Evolutionary conservation across 2,797 vertebrate genomes (phyloP).

Genomic region (Gymnothorax javanicus): DNA sequence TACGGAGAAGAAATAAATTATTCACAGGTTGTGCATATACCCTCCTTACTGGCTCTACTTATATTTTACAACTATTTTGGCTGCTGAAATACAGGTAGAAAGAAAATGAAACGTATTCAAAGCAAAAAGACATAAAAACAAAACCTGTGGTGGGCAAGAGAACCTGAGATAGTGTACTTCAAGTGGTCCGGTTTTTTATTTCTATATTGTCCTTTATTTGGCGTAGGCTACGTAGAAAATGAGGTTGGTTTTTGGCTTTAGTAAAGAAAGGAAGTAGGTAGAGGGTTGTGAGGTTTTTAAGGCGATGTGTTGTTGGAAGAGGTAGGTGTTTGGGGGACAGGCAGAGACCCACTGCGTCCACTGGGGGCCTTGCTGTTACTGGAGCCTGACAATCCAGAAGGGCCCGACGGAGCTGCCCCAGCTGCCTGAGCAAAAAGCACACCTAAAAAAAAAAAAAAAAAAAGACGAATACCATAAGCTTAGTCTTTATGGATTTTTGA

Average conservation of each 20-base stretch:
- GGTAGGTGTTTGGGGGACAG: constrained; percentile 83
- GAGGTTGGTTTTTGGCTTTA: constrained; percentile 76
- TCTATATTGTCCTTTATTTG: constrained; percentile 66
- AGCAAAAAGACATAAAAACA: constrained; percentile 14
- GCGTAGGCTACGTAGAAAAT: constrained; percentile 76
- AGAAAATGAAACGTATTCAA: constrained; percentile 44
- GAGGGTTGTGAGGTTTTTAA: constrained; percentile 68
- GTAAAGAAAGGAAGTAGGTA: constrained; percentile 52
- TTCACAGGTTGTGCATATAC: constrained; percentile 77
- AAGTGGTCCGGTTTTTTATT: constrained; percentile 68
- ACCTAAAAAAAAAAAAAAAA: constrained; percentile 67
- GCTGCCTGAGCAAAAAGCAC: constrained; percentile 92
- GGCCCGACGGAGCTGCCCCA: constrained; percentile 71
- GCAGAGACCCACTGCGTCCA: constrained; percentile 57
- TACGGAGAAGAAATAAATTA: constrained; percentile 79
- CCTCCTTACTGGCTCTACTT: constrained; percentile 73
- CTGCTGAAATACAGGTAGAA: constrained; percentile 71
- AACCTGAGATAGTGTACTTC: constrained; percentile 80
- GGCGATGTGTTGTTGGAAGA: constrained; percentile 86
- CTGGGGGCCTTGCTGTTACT: constrained; percentile 70
- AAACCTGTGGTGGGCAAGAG: constrained; percentile 49
- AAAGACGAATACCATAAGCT: too few species aligned
- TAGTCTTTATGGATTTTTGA: neutral
- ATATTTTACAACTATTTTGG: constrained; percentile 64
- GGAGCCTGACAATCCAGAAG: constrained; percentile 59